Evolutionary conservation across 2,113 vertebrate species (phyloP).

Genomic region (Anser cygnoides): DNA sequence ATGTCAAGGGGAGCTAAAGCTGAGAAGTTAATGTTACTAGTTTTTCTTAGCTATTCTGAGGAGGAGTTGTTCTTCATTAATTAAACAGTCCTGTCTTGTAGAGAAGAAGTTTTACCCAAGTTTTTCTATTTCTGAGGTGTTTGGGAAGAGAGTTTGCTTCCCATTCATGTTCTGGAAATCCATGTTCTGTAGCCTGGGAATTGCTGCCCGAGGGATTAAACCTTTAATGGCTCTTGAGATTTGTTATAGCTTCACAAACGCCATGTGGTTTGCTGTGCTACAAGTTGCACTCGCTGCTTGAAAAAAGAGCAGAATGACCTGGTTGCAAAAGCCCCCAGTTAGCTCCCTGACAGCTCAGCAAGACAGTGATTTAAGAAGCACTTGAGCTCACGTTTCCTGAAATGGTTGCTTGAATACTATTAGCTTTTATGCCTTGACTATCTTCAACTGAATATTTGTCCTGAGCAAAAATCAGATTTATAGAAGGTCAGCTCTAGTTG

Average conservation of each 20-base stretch:
- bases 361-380: neutral
- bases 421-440: neutral
- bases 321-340: neutral
- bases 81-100: neutral
- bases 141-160: neutral
- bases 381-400: neutral
- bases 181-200: neutral
- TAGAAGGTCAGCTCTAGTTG: neutral
- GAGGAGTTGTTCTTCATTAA: neutral
- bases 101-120: neutral
- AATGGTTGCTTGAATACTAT: neutral
- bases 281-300: neutral
- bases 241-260: neutral
- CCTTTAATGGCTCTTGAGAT: neutral
- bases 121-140: neutral
- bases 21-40: neutral
- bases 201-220: neutral
- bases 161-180: neutral
- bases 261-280: neutral
- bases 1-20: neutral
- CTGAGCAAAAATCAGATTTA: neutral
- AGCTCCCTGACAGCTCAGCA: neutral
- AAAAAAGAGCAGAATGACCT: neutral
- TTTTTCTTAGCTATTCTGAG: neutral
- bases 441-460: neutral